These are phyloP conservation scores for Gastrophryne carolinensis DNA, from an alignment of 2,797 vertebrate species.

Conservation along the genomic window DNA sequence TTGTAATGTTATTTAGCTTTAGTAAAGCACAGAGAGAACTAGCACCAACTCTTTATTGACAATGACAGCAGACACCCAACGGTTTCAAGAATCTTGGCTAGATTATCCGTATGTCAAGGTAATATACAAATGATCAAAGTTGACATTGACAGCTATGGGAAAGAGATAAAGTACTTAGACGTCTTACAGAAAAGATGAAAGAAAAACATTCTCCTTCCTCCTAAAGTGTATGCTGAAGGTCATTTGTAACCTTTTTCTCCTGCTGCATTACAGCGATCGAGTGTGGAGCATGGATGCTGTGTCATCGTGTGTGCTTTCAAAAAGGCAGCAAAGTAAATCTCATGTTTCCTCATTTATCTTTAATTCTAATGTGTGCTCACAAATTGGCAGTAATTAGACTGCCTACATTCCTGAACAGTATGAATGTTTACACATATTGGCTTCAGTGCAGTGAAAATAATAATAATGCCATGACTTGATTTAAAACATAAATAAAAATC, in stretches of 20 bases:
- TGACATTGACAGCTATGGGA: slow-evolving; percentile 61
- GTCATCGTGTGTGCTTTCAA: slow-evolving; percentile 36
- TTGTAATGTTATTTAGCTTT: slow-evolving; percentile 12
- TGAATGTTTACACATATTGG: no score
- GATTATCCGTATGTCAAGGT: slow-evolving; percentile 60
- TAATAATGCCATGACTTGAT: no score
- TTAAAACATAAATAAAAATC: no score
- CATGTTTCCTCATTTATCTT: neutral
- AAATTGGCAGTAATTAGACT: neutral
- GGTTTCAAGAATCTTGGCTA: slow-evolving; percentile 55
- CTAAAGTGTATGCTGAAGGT: slow-evolving; percentile 58
- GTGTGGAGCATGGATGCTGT: slow-evolving; percentile 55
- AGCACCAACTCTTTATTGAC: slow-evolving; percentile 46
- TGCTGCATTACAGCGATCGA: slow-evolving; percentile 43
- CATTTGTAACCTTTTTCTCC: slow-evolving; percentile 59
- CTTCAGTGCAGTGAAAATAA: no score
- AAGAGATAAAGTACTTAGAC: slow-evolving; percentile 58
- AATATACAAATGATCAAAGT: slow-evolving; percentile 61
- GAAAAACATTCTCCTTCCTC: slow-evolving; percentile 46
- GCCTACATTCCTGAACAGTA: no score
- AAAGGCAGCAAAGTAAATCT: slow-evolving; percentile 22
- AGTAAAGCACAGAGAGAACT: slow-evolving; percentile 24
- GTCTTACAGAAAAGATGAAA: slow-evolving; percentile 58
- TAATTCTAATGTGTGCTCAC: neutral
- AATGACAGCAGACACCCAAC: slow-evolving; percentile 54